A percentile compares a stretch with the other conserved stretches of the same genome.
Evolutionary conservation across 23 tunicate genomes (phyloP).

Genomic region (Botrylloides violaceus): DNA sequence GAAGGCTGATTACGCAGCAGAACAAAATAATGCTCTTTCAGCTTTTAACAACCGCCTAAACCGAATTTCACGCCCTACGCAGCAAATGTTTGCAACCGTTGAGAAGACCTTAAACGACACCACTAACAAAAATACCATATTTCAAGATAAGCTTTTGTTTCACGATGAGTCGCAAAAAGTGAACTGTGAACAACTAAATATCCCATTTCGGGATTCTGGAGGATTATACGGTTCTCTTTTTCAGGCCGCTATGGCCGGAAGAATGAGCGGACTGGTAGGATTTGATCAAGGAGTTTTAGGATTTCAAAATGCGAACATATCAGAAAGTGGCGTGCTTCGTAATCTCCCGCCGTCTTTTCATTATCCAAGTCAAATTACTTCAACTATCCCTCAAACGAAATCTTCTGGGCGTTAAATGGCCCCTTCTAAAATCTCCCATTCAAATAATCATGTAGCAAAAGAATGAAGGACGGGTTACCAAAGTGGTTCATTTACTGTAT

Average conservation of each 20-base stretch:
- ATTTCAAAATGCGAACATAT: no score
- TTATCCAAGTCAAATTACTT: no score
- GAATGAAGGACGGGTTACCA: no score
- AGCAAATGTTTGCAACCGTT: not conserved
- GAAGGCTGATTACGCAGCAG: not conserved
- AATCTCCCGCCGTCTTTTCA: no score
- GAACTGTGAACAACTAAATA: not conserved
- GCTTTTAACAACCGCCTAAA: not conserved
- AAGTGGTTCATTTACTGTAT: no score
- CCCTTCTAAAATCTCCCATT: no score
- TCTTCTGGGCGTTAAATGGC: no score
- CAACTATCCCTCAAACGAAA: no score
- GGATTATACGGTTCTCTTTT: not conserved
- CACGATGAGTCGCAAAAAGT: not conserved
- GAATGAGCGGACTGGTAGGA: slow-evolving; percentile 11
- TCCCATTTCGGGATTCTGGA: not conserved
- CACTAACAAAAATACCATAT: not conserved
- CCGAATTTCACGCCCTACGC: not conserved
- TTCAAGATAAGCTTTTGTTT: not conserved
- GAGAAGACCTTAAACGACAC: not conserved
- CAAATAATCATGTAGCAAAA: no score
- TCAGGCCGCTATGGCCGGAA: slow-evolving; percentile 14
- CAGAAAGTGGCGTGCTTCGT: no score
- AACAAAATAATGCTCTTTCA: not conserved
- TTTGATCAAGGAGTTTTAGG: not conserved